These are phyloP conservation scores for Paramormyrops kingsleyae DNA, from an alignment of 2,113 vertebrate species.

Conservation along the genomic window DNA sequence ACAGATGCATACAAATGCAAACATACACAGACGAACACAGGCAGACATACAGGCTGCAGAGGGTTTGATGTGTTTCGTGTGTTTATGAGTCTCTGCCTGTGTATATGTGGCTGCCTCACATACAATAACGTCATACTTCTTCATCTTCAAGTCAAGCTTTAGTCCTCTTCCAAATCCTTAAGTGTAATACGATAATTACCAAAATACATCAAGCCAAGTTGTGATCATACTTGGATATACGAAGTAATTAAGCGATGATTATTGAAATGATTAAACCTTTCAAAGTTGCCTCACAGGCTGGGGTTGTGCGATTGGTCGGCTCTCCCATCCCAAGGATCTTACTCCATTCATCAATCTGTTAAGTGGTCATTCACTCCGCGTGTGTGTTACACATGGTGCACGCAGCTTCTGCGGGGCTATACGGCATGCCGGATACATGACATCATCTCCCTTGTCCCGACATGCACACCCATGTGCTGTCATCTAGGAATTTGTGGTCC, in stretches of 20 bases:
- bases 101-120: not conserved
- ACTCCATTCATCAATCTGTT: not conserved
- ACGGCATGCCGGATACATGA: not conserved
- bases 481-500: not conserved
- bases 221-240: not conserved
- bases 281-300: not conserved
- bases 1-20: not conserved
- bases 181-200: not conserved
- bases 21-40: not conserved
- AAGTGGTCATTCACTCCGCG: not conserved
- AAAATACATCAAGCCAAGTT: not conserved
- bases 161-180: not conserved
- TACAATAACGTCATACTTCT: not conserved
- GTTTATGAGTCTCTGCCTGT: not conserved
- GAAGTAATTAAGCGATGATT: not conserved
- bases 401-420: not conserved
- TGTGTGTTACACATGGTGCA: not conserved
- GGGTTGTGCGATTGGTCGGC: not conserved
- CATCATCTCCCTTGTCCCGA: not conserved
- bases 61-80: not conserved
- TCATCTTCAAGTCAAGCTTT: not conserved
- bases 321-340: not conserved
- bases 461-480: not conserved
- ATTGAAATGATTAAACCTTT: not conserved
- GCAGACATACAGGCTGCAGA: not conserved